phyloP scores from a whole-genome alignment of 2,113 vertebrate species.

The Hypomesus transpacificus region DNA sequence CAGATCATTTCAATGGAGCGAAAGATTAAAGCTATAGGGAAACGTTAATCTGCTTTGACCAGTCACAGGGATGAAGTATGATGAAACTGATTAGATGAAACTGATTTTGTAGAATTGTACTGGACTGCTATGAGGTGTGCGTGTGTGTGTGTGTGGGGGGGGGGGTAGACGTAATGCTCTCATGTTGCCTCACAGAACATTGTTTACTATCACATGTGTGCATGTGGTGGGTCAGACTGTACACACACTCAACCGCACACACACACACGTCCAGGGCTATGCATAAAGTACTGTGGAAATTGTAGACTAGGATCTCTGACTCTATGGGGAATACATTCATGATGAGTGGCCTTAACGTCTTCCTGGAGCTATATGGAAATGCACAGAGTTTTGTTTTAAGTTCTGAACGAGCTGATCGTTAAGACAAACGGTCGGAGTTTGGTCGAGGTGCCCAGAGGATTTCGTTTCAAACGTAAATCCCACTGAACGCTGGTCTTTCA shows the following conservation, averaged over 20 bases:
- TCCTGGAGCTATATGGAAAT: conserved; percentile 52
- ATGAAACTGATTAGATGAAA: too few species aligned
- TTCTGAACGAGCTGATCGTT: conserved; percentile 51
- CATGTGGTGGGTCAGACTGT: too few species aligned
- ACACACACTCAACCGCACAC: not conserved
- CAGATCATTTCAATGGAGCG: too few species aligned
- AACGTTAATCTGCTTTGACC: too few species aligned
- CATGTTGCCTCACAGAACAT: too few species aligned
- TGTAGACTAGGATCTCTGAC: conserved; percentile 19
- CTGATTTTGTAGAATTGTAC: too few species aligned
- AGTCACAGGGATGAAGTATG: too few species aligned
- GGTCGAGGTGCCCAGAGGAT: conserved; percentile 30
- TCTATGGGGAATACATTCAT: conserved; percentile 32
- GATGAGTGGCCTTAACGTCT: conserved; percentile 24
- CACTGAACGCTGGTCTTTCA: conserved; percentile 38
- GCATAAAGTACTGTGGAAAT: conserved; percentile 20
- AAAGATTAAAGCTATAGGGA: too few species aligned
- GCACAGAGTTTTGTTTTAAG: conserved; percentile 41
- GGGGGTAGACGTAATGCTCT: too few species aligned
- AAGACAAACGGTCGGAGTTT: conserved; percentile 39
- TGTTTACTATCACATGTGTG: too few species aligned
- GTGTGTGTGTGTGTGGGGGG: too few species aligned
- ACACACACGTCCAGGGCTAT: conserved; percentile 9
- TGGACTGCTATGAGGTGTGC: too few species aligned
- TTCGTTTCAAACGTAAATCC: conserved; percentile 38